Conservation (phyloP, 2,113 vertebrate genomes). For the Porphyrio hochstetteri region DNA sequence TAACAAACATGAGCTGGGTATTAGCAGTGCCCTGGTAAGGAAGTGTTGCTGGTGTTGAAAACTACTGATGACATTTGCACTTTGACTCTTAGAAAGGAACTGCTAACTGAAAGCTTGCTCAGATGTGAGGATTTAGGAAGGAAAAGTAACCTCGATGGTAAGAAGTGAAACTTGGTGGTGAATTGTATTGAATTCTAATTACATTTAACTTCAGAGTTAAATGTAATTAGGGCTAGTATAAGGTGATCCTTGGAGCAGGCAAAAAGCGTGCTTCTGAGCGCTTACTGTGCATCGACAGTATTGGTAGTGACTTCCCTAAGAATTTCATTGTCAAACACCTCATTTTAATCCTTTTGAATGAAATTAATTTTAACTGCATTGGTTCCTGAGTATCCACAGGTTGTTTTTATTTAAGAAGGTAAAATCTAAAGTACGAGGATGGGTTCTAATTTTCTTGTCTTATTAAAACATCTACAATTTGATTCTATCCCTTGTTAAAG, state of each 20-base stretch:
- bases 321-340: background rate
- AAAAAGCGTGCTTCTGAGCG: background rate
- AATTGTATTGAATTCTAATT: background rate
- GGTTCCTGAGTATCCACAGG: background rate
- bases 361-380: background rate
- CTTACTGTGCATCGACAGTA: background rate
- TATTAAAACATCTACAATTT: background rate
- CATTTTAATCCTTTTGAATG: background rate
- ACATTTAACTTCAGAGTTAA: too few relatives aligned
- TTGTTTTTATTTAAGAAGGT: background rate
- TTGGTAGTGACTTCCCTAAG: background rate
- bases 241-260: background rate
- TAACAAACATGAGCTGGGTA: background rate
- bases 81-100: background rate
- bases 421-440: background rate
- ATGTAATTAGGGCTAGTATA: background rate
- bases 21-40: background rate
- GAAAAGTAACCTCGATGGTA: background rate
- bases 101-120: background rate
- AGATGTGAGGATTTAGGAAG: background rate
- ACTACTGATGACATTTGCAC: background rate
- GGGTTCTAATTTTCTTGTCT: background rate
- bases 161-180: background rate
- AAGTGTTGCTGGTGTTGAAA: background rate
- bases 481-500: background rate